Evolutionary conservation across 1,140 invertebrate genomes (phyloP), one percentile per base, ranked within the genome.

Genomic region (Aricia agestis): DNA sequence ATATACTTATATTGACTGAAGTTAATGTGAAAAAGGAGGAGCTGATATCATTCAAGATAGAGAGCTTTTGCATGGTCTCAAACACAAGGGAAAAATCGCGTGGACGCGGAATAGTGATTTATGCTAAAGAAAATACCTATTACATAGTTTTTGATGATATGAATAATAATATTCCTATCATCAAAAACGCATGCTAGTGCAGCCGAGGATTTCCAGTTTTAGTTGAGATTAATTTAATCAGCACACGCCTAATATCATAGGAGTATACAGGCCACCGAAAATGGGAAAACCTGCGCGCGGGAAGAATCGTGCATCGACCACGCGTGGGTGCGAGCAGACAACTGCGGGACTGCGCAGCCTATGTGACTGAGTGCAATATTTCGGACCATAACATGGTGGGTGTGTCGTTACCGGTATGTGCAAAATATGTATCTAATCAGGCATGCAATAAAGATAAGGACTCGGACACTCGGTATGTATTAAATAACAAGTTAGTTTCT

Each of bases 231-330:
- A 25, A 25, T 0, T 25, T 25, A 25, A 25, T 25, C 25, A 25
- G 25, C 25, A 25, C 25, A 25, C 25, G 3, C 1, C 3, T 25
- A 36, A 45, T 42, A 18, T 67, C 17, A 41, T 67, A 17, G 66
- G 31, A 42, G 36, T 67, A 7, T 67, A 67, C 9, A 36, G 66
- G 6, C 66, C 66, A 6, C 66, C 66, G 0, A 67, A 67, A 25
- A 25, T 25, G 25, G n/a, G n/a, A n/a, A n/a, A 15, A 6, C 66
- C 11, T 6, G 66, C 18, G 41, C 36, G 1, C 15, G 17, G n/a
- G n/a, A 41, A 67, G 66, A 17, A 6, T 67, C 41, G 66, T 67
- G 66, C 36, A 67, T 67, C 15, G 66, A 67, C 42, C 66, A 67
- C 10, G 66, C 36, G 36, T 67, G 41, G 65, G 18, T 67, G 36